Conservation (phyloP, 1,140 invertebrate genomes). For the Glomeris maerens region DNA sequence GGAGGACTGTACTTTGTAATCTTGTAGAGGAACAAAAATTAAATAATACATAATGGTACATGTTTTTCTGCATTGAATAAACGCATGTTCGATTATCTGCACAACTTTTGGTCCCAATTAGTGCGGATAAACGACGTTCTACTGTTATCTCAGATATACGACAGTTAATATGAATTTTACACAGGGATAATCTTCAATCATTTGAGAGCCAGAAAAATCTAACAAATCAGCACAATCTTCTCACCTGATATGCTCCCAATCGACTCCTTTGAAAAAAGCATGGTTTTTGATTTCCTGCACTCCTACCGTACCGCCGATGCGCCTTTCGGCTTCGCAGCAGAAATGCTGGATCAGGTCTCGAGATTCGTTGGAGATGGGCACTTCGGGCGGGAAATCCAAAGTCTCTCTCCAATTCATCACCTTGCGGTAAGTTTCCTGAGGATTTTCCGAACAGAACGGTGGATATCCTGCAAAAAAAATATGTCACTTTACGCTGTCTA, state of each 20-base stretch:
- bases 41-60: no score
- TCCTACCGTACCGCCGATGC: constrained; percentile 37
- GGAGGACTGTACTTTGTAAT: no score
- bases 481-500: no score
- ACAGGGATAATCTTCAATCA: constrained; percentile 72
- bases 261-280: constrained; percentile 41
- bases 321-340: constrained; percentile 85
- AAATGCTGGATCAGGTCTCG: constrained; percentile 44
- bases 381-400: constrained; percentile 93
- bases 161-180: no score
- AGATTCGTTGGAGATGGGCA: constrained; percentile 83
- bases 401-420: constrained; percentile 99
- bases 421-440: constrained; percentile 98
- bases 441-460: constrained; percentile 98
- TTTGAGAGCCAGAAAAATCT: no score
- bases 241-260: constrained; percentile 71
- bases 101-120: no score
- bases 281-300: constrained; percentile 41
- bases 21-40: no score
- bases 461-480: constrained; percentile 61
- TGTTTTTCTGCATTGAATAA: no score
- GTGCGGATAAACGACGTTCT: no score
- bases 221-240: no score
- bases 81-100: no score
- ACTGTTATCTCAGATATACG: no score